Evolutionary conservation across 2,113 vertebrate genomes (phyloP), one percentile per base, ranked within the genome.

Genomic region (Gobio gobio): DNA sequence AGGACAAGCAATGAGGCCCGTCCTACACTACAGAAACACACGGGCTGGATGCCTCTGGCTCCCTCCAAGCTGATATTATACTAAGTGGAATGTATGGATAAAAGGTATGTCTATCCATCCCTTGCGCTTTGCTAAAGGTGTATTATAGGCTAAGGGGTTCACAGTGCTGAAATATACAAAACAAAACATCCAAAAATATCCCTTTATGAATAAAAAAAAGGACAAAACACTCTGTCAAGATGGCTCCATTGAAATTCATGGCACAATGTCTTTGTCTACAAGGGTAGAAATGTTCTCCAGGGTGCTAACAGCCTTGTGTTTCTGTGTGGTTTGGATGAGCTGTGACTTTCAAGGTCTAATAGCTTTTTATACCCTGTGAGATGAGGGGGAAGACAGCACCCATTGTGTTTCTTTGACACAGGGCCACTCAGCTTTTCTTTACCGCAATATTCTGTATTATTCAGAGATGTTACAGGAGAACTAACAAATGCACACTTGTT

Each of bases 331-430:
- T 84, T 54, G 75, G 43, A 84, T 78, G 86, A 72, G 70, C 82
- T 66, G 63, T 79, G 49, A 83, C 82, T 84, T 83, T 88, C 79
- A 83, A 87, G 87, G 79, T 88, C 85, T 88, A 87, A 83, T 87
- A 83, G 83, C 75, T 90, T 86, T 85, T 84, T 63, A 59, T 49
- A 36, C 80, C 49, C 73, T 74, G 86, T 45, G 64, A 78, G 82
- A 86, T 64, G 76, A 72, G 47, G 33, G 33, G 73, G 74, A 78
- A 77, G 56, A 83, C 66, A 54, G 80, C 58, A 70, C 45, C 33
- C 49, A 29, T 68, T 86, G 43, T 83, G 33, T 45, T 51, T 29
- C 6, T 82, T 43, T 85, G 64, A 73, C n/a, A 56, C 64, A 72
- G 83, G 63, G 49, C 75, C 33, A 51, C 43, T 45, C 40, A 36